A percentile compares a stretch with the other conserved stretches of the same genome.
phyloP scores from a whole-genome alignment of 2,113 vertebrate species.

The Colius striatus region DNA sequence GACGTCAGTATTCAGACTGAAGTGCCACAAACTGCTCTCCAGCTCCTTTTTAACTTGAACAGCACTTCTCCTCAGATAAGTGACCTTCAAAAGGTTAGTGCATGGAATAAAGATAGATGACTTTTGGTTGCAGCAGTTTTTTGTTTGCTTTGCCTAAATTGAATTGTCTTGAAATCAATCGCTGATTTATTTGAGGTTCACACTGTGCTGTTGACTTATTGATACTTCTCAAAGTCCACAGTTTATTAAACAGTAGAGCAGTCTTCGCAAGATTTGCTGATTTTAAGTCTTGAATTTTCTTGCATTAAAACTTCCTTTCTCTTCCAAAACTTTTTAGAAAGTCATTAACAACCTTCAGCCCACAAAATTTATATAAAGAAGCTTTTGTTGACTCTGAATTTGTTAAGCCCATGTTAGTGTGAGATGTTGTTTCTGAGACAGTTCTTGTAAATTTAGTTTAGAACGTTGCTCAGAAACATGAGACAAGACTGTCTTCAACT shows the following conservation, averaged over 20 bases:
- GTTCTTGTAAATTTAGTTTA: constrained; percentile 43
- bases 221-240: neutral
- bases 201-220: neutral
- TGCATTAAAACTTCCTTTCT: neutral
- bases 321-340: constrained; percentile 9
- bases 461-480: neutral
- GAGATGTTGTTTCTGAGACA: constrained; percentile 33
- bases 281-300: constrained; percentile 2
- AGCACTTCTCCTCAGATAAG: neutral
- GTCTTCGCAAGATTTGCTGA: neutral
- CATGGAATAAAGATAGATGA: neutral
- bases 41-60: constrained; percentile 4
- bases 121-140: neutral
- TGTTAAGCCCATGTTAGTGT: constrained; percentile 11
- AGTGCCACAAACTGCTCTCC: constrained; percentile 6
- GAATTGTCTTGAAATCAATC: constrained; percentile 27
- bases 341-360: constrained; percentile 6
- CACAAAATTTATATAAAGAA: constrained; percentile 45
- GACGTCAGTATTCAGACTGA: neutral
- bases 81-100: neutral
- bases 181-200: constrained; percentile 34
- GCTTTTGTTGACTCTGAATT: constrained; percentile 49
- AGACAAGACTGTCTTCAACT: constrained; percentile 6
- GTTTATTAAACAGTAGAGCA: constrained; percentile 7
- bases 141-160: neutral